phyloP scores from a whole-genome alignment of 2,113 vertebrate species.

The Bettongia penicillata region DNA sequence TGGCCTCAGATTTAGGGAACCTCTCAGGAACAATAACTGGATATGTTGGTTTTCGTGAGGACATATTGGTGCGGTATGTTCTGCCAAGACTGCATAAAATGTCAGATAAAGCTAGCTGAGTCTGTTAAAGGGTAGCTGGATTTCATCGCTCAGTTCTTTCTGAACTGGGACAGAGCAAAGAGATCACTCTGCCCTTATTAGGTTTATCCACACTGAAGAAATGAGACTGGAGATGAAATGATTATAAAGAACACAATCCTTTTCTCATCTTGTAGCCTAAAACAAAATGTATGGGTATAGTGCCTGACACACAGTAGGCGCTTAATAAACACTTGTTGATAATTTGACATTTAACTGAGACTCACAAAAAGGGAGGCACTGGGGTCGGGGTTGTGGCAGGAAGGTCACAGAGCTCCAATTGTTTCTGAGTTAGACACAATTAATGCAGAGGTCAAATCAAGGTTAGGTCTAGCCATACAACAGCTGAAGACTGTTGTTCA shows the following conservation, averaged over 20 bases:
- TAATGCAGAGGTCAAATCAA: not conserved
- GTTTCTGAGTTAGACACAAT: not conserved
- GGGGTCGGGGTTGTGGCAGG: not conserved
- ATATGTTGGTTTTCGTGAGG: slow-evolving; percentile 49
- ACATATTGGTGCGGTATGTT: not conserved
- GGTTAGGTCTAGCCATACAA: not conserved
- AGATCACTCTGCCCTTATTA: not conserved
- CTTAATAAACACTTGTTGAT: not conserved
- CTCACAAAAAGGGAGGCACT: not conserved
- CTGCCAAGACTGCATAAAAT: slow-evolving; percentile 37
- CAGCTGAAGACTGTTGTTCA: not conserved
- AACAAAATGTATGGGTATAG: not conserved
- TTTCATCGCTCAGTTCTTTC: slow-evolving; percentile 32
- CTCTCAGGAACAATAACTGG: slow-evolving; percentile 65
- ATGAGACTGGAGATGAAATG: not conserved
- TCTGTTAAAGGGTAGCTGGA: not conserved
- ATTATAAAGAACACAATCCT: not conserved
- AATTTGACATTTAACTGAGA: not conserved
- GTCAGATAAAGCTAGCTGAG: slow-evolving; percentile 33
- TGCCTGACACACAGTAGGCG: not conserved
- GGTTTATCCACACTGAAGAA: not conserved
- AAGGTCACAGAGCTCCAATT: not conserved
- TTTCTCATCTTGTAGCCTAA: not conserved
- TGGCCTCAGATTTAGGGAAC: slow-evolving; percentile 80
- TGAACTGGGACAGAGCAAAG: not conserved